A percentile compares a stretch with the other conserved stretches of the same genome.
These are phyloP conservation scores for Macroramphosus scolopax DNA, from an alignment of 2,797 vertebrate genomes.

Conservation along the genomic window DNA sequence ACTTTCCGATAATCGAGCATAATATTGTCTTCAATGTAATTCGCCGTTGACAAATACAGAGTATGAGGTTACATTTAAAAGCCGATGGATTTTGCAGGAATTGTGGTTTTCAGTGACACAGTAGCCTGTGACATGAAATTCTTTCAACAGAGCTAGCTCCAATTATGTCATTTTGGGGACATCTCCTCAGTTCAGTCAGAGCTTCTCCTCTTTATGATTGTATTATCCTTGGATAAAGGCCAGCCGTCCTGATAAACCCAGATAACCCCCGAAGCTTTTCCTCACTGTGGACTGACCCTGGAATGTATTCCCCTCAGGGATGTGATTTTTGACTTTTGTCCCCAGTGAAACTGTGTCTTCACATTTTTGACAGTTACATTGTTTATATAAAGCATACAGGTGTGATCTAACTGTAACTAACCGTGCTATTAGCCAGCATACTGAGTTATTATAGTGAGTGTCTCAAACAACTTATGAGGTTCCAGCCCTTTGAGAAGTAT, in stretches of 20 bases:
- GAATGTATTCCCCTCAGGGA: constrained; percentile 38
- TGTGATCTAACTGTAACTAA: too few relatives aligned
- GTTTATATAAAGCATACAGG: too few relatives aligned
- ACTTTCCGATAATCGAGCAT: background rate
- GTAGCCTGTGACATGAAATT: background rate
- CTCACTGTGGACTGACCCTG: constrained; percentile 10
- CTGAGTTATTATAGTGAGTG: too few relatives aligned
- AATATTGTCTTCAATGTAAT: too few relatives aligned
- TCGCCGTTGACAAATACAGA: too few relatives aligned
- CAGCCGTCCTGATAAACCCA: constrained; percentile 51
- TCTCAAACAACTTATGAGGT: too few relatives aligned
- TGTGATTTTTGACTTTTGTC: constrained; percentile 52
- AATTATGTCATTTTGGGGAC: constrained; percentile 26
- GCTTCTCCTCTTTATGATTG: constrained; percentile 35
- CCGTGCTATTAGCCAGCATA: too few relatives aligned
- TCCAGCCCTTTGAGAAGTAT: too few relatives aligned
- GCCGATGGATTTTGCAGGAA: background rate
- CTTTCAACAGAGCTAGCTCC: background rate
- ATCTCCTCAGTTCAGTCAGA: constrained; percentile 22
- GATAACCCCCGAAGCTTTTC: constrained; percentile 54
- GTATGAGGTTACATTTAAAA: background rate
- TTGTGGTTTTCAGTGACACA: constrained; percentile 1
- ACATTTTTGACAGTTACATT: too few relatives aligned
- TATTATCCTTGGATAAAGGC: constrained; percentile 40
- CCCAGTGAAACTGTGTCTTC: background rate